These are phyloP conservation scores for Sebastes itinus DNA, from an alignment of 2,797 vertebrate species.

Conservation along the genomic window DNA sequence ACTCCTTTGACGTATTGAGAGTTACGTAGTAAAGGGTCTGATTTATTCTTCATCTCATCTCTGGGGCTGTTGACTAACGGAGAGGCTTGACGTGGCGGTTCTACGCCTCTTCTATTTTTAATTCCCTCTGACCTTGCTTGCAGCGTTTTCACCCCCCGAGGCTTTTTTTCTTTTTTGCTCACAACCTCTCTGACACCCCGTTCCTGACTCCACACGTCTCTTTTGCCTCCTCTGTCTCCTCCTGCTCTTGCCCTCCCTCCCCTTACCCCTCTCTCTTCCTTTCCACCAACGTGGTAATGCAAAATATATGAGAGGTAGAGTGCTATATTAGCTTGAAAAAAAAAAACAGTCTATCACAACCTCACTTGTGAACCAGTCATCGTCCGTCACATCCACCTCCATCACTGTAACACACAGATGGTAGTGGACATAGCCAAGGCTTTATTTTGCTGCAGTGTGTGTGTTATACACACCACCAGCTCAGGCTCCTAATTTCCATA, in stretches of 20 bases:
- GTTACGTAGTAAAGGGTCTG: slow-evolving; percentile 19
- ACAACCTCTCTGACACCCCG: neutral
- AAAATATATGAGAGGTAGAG: slow-evolving; percentile 65
- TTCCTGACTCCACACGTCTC: slow-evolving; percentile 5
- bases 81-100: neutral
- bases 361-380: slow-evolving; percentile 23
- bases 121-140: slow-evolving; percentile 57
- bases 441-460: slow-evolving; percentile 1
- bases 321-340: slow-evolving; percentile 3
- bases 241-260: neutral
- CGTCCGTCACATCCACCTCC: slow-evolving; percentile 21
- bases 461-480: slow-evolving; percentile 14
- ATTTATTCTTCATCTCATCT: slow-evolving; percentile 24
- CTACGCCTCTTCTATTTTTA: slow-evolving; percentile 56
- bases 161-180: neutral
- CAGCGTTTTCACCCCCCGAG: slow-evolving; percentile 17
- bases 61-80: slow-evolving; percentile 37
- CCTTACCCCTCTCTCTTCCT: neutral
- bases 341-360: slow-evolving; percentile 41
- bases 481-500: neutral
- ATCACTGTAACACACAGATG: slow-evolving; percentile 27
- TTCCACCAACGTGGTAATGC: slow-evolving; percentile 30
- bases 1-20: neutral
- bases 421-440: slow-evolving; percentile 9
- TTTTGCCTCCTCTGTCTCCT: neutral